Evolutionary conservation across 2,113 vertebrate species (phyloP).

Genomic region (Xyliphius kryptos): DNA sequence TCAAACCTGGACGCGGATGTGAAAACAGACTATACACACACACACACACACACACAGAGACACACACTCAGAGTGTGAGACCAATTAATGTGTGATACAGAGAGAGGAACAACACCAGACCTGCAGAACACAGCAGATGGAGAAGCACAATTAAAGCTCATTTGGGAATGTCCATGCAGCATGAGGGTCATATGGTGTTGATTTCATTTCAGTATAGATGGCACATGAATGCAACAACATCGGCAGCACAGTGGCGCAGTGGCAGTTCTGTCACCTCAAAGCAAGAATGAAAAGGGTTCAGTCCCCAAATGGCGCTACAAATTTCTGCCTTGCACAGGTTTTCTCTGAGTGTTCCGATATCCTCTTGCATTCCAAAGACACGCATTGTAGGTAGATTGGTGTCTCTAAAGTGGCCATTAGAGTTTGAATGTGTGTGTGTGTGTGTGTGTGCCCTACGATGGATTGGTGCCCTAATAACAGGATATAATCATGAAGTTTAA

Average conservation of each 20-base stretch:
- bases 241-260: no score
- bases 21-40: no score
- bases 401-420: no score
- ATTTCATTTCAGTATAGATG: not conserved
- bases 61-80: not conserved
- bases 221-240: not conserved
- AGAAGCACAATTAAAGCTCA: not conserved
- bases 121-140: constrained; percentile 1
- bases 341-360: no score
- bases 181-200: no score
- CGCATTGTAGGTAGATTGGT: no score
- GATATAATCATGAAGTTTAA: no score
- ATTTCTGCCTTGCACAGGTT: not conserved
- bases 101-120: not conserved
- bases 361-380: no score
- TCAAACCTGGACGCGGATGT: not conserved
- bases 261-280: no score
- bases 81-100: not conserved
- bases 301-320: not conserved
- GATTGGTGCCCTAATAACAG: no score
- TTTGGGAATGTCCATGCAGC: not conserved
- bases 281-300: no score
- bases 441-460: no score
- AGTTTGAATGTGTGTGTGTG: not conserved
- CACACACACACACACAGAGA: not conserved